These are phyloP conservation scores for Heliconius hewitsoni DNA, from an alignment of 1,140 invertebrate genomes.

Conservation along the genomic window DNA sequence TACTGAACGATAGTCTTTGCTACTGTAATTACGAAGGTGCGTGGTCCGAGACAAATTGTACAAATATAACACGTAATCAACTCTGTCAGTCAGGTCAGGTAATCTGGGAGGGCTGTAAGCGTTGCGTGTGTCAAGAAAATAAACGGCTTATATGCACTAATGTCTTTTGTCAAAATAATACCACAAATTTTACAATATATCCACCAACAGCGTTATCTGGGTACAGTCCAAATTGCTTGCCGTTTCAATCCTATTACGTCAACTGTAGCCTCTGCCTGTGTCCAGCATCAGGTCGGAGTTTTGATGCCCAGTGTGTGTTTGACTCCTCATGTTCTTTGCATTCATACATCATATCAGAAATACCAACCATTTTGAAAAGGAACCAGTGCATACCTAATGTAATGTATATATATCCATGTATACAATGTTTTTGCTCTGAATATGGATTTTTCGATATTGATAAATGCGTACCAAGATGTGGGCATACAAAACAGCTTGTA, in stretches of 20 bases:
- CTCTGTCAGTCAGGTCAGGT: slow-evolving; percentile 55
- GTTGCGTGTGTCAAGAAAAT: slow-evolving; percentile 61
- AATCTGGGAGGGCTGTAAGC: slow-evolving; percentile 56
- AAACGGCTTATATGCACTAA: slow-evolving; percentile 57
- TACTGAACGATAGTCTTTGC: slow-evolving; percentile 55
- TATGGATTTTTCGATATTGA: slow-evolving; percentile 52
- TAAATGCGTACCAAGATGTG: slow-evolving; percentile 65
- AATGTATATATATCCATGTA: slow-evolving; percentile 65
- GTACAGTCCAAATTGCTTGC: slow-evolving; percentile 53
- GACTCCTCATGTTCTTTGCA: slow-evolving; percentile 55
- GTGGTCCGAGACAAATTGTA: slow-evolving; percentile 56
- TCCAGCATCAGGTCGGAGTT: slow-evolving; percentile 55
- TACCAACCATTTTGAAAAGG: slow-evolving; percentile 35
- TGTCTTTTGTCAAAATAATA: slow-evolving; percentile 42
- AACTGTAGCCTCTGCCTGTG: slow-evolving; percentile 68
- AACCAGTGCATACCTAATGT: slow-evolving; percentile 65
- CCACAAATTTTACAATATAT: slow-evolving; percentile 5
- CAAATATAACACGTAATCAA: slow-evolving; percentile 43
- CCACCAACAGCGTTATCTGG: slow-evolving; percentile 20
- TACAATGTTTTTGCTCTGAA: slow-evolving; percentile 67
- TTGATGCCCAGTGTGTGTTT: slow-evolving; percentile 54
- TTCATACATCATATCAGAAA: slow-evolving; percentile 32
- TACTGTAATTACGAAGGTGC: slow-evolving; percentile 53
- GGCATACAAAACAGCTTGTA: slow-evolving; percentile 20
- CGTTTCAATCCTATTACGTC: slow-evolving; percentile 62